Evolutionary conservation across 2,888 invertebrate genomes (phyloP).

Genomic region (Falcaria lacertinaria): DNA sequence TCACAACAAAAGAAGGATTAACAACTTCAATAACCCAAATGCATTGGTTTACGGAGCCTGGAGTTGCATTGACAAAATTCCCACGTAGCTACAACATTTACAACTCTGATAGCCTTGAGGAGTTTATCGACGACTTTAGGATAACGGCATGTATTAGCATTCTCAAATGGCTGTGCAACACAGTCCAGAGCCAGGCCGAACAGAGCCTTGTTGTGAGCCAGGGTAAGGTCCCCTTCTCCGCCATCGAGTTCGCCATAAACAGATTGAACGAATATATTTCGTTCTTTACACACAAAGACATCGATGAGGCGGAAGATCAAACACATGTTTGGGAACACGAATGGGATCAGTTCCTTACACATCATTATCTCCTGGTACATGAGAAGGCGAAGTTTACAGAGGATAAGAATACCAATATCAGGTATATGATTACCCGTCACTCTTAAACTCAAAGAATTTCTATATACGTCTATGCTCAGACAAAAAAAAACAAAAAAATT

Average conservation of each 20-base stretch:
- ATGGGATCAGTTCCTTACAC: constrained; percentile 92
- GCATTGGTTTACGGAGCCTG: constrained; percentile 92
- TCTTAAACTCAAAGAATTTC: too few relatives aligned
- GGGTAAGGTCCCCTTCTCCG: constrained; percentile 86
- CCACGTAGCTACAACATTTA: constrained; percentile 93
- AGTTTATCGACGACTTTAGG: constrained; percentile 93
- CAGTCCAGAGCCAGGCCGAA: constrained; percentile 76
- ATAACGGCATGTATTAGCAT: constrained; percentile 92
- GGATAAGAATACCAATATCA: constrained; percentile 54
- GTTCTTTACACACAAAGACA: constrained; percentile 85
- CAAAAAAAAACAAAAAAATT: too few relatives aligned
- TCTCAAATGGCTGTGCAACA: constrained; percentile 86
- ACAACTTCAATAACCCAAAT: constrained; percentile 88
- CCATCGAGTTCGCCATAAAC: constrained; percentile 89
- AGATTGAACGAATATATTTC: constrained; percentile 89
- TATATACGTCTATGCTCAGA: too few relatives aligned
- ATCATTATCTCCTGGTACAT: constrained; percentile 84
- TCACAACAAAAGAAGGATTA: constrained; percentile 95
- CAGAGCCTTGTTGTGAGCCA: constrained; percentile 74
- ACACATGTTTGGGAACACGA: constrained; percentile 88
- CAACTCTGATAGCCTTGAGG: constrained; percentile 88
- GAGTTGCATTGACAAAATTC: constrained; percentile 88
- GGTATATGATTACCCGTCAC: constrained; percentile 34
- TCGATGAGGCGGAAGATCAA: constrained; percentile 85
- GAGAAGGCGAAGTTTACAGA: constrained; percentile 77